Evolutionary conservation across 2,797 vertebrate species (phyloP).

Genomic region (Bothrops alternatus): DNA sequence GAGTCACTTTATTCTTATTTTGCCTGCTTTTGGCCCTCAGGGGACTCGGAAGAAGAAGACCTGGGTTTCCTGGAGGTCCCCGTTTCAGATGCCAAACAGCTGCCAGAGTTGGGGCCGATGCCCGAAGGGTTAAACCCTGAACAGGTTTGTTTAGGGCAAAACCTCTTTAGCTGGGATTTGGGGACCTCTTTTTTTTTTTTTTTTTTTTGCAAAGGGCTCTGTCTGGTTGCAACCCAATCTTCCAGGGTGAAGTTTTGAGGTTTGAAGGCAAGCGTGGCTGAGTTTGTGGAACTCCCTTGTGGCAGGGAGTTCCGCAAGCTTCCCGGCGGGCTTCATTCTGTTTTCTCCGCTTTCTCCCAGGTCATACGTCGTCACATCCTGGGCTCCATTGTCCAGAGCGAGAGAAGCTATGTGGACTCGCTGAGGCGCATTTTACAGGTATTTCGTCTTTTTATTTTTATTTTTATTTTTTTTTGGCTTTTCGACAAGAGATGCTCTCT

Average conservation of each 20-base stretch:
- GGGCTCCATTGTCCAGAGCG: constrained; percentile 91
- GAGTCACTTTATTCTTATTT: too few species aligned
- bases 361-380: constrained; percentile 90
- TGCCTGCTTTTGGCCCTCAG: constrained; percentile 37
- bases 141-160: constrained; percentile 74
- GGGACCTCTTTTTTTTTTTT: not conserved
- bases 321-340: not conserved
- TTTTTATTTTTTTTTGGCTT: not conserved
- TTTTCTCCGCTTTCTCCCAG: constrained; percentile 60
- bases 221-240: not conserved
- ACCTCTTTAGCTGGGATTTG: not conserved
- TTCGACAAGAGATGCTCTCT: not conserved
- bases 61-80: constrained; percentile 73
- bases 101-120: constrained; percentile 83
- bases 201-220: not conserved
- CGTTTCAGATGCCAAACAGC: constrained; percentile 79
- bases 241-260: not conserved
- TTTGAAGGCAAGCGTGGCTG: not conserved
- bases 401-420: constrained; percentile 90
- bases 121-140: constrained; percentile 84
- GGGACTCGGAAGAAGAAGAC: constrained; percentile 76
- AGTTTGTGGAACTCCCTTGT: not conserved
- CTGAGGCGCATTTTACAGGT: constrained; percentile 90
- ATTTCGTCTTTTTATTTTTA: not conserved
- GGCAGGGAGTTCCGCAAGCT: not conserved